A percentile compares a stretch with the other conserved stretches of the same genome.
Conservation (phyloP, 1,140 invertebrate genomes). For the Adoxophyes honmai region DNA sequence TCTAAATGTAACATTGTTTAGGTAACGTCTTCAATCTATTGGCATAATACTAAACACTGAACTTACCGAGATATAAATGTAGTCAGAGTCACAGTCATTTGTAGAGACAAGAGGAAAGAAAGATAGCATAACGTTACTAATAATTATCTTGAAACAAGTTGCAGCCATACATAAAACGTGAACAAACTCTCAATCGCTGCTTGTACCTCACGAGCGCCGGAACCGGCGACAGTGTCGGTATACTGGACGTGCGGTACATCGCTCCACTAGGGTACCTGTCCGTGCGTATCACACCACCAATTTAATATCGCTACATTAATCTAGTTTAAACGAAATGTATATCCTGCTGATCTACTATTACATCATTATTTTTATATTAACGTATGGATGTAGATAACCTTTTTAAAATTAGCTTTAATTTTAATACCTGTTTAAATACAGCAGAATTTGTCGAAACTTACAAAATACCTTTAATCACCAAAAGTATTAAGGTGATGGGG, state of each 20-base stretch:
- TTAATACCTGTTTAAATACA: background rate
- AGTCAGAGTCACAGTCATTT: no score
- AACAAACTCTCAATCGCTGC: conserved; percentile 41
- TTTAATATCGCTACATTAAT: conserved; percentile 15
- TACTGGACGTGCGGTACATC: conserved; percentile 92
- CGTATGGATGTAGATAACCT: background rate
- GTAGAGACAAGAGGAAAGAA: no score
- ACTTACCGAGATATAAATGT: no score
- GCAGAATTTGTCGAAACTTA: background rate
- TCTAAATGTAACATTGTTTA: no score
- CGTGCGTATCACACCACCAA: conserved; percentile 41
- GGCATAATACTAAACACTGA: no score
- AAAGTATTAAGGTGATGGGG: no score
- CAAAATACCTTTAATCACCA: no score
- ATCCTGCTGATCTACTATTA: no score
- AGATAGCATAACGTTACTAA: no score
- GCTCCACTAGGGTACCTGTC: conserved; percentile 78
- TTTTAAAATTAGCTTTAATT: no score
- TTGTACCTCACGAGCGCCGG: conserved; percentile 88
- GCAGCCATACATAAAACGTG: conserved; percentile 21
- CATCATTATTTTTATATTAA: background rate
- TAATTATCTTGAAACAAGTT: background rate
- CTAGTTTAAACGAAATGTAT: background rate
- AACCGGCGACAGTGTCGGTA: conserved; percentile 87
- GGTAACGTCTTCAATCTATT: no score